These are phyloP conservation scores for Apis laboriosa DNA, from an alignment of 1,140 invertebrate species.

Conservation along the genomic window DNA sequence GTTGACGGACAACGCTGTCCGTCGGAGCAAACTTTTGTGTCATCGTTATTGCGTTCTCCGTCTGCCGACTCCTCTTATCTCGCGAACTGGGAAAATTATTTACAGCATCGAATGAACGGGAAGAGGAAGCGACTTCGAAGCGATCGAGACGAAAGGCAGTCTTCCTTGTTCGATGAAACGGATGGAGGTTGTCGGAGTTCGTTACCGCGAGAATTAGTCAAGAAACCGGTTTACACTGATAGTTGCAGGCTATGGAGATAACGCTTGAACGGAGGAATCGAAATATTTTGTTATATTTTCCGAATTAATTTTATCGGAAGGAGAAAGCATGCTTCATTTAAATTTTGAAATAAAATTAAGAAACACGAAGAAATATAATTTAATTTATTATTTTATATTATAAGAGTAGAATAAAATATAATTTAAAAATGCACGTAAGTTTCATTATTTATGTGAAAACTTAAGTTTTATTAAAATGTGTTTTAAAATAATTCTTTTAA, in stretches of 20 bases:
- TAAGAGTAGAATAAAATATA: no score
- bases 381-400: no score
- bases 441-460: no score
- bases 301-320: background rate
- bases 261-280: background rate
- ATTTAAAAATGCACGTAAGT: no score
- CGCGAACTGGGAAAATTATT: background rate
- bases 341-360: no score
- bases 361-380: no score
- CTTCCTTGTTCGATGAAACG: background rate
- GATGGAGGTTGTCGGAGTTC: background rate
- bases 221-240: conserved; percentile 10
- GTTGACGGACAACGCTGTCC: background rate
- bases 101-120: background rate
- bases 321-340: background rate
- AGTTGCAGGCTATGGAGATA: background rate
- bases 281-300: background rate
- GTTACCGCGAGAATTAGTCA: conserved; percentile 16
- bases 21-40: background rate
- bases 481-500: no score
- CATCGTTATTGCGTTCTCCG: background rate
- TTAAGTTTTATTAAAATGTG: no score
- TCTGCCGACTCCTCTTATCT: no score
- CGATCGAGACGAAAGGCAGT: background rate
- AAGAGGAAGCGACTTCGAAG: background rate